Evolutionary conservation across 2,888 invertebrate species (phyloP), one percentile per base, ranked within the genome.

Genomic region (Falcaria lacertinaria): DNA sequence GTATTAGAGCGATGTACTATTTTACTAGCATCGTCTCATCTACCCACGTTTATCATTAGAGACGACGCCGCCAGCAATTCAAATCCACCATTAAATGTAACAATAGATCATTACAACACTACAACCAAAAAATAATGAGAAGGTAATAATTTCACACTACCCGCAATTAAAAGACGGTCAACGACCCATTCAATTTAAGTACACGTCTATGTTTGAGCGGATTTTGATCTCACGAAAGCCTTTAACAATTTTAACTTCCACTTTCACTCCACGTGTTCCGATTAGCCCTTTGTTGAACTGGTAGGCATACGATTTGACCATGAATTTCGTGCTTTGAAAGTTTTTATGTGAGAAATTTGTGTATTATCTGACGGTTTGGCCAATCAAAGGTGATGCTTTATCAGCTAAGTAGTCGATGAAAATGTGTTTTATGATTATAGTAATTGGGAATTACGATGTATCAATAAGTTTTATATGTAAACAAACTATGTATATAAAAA

Each of bases 131-230:
- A 28, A 28, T 28, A 28, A 28, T 28, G 28, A 28, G 28, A 11
- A 22, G 7, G 22, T 22, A 22, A 22, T 34, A 35, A 15, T 41
- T 32, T 15, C 22, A 41, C 16, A 36, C 25, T 44, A 22, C 16
- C 19, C 25, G 22, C 35, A 44, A 46, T 46, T 46, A 35, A 45
- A 50, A 52, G 44, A 49, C 52, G 60, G 60, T 52, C 60, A 57
- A 50, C 44, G 50, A 51, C 51, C 45, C 42, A 50, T 55, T 55
- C 52, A 52, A 52, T 50, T 44, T 44, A 22, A 41, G 32, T 42
- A 37, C 33, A 44, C 22, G 15, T 22, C 22, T 37, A 37, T 15
- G 14, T 16, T 2, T 19, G 19, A 19, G 4, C 19, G 6, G 19
- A 19, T 3, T 19, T 19, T 4, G 6, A 19, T 19, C 19, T 19